These are phyloP conservation scores for Onychostruthus taczanowskii DNA, from an alignment of 2,113 vertebrate genomes.

Conservation along the genomic window DNA sequence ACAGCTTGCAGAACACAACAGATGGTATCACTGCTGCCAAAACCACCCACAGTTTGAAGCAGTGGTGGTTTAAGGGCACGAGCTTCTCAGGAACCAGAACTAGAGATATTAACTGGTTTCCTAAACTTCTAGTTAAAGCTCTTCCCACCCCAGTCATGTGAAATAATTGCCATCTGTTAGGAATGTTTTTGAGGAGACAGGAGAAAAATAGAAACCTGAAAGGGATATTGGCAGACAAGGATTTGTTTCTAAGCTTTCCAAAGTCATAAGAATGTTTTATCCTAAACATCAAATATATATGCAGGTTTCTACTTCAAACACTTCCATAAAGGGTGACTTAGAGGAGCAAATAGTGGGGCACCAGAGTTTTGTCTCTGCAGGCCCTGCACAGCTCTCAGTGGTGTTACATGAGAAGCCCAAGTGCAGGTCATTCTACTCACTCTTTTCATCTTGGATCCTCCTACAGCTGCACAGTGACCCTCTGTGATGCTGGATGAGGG, in stretches of 20 bases:
- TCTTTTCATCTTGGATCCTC: not conserved
- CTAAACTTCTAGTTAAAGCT: constrained; percentile 31
- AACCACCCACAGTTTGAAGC: constrained; percentile 29
- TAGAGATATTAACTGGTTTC: constrained; percentile 25
- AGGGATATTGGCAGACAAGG: not conserved
- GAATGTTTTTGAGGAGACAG: not conserved
- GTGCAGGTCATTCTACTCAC: not conserved
- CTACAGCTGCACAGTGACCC: not conserved
- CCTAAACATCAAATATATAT: not conserved
- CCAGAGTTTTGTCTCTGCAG: not conserved
- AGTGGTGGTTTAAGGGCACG: constrained; percentile 2
- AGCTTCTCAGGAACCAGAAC: constrained; percentile 6
- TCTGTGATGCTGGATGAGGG: not conserved
- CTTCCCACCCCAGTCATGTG: constrained; percentile 39
- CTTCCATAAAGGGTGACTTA: not conserved
- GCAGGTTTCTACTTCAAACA: not conserved
- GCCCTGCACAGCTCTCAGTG: not conserved
- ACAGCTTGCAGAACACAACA: constrained; percentile 15
- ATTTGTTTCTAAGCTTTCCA: not conserved
- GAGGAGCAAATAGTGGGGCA: not conserved
- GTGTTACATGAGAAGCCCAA: not conserved
- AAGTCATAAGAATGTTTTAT: not conserved
- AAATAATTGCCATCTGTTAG: constrained; percentile 57
- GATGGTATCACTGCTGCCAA: constrained; percentile 30
- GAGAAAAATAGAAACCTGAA: not conserved